These are phyloP conservation scores for Lucinisca nassula DNA, from an alignment of 2,888 invertebrate species.

Conservation along the genomic window DNA sequence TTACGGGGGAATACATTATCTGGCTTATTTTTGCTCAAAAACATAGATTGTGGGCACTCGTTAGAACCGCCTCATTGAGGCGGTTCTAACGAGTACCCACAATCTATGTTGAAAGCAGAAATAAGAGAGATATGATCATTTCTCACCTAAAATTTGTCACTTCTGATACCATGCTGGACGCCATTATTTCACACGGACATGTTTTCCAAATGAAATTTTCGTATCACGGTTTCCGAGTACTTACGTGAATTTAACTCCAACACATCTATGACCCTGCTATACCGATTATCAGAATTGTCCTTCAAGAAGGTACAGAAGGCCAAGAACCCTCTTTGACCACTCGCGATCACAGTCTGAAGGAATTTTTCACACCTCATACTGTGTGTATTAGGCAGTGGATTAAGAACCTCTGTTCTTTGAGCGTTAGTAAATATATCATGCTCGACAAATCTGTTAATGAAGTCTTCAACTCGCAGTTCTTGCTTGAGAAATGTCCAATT, in stretches of 20 bases:
- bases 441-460: constrained; percentile 65
- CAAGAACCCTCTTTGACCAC: constrained; percentile 70
- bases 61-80: too few species aligned
- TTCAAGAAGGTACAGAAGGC: constrained; percentile 69
- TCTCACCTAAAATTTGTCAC: too few species aligned
- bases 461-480: constrained; percentile 70
- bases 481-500: constrained; percentile 72
- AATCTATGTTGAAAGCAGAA: too few species aligned
- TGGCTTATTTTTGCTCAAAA: too few species aligned
- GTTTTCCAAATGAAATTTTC: too few species aligned
- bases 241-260: constrained; percentile 32
- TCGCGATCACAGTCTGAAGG: constrained; percentile 66
- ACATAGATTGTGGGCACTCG: too few species aligned
- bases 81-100: too few species aligned
- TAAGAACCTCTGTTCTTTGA: constrained; percentile 60
- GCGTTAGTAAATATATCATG: constrained; percentile 59
- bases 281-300: constrained; percentile 65
- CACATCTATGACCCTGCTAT: constrained; percentile 51
- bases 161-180: too few species aligned
- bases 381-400: constrained; percentile 49
- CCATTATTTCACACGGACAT: too few species aligned
- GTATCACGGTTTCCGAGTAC: too few species aligned
- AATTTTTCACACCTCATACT: constrained; percentile 70
- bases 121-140: too few species aligned
- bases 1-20: too few species aligned